These are phyloP conservation scores for Stomorhina lunata DNA, from an alignment of 2,888 invertebrate species.

Conservation along the genomic window DNA sequence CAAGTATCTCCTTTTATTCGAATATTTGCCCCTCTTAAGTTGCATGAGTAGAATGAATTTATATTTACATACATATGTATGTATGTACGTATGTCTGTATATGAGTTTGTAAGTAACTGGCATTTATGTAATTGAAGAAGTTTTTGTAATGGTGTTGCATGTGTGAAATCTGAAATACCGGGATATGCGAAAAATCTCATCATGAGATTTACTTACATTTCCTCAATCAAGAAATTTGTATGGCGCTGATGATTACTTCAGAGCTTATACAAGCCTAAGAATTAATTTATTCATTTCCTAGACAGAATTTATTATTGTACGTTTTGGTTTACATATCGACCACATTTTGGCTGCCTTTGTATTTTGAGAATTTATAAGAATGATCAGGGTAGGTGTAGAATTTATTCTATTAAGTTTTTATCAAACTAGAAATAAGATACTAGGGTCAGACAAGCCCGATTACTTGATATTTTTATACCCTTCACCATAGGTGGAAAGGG, in stretches of 20 bases:
- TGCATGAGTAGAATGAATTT: too few relatives aligned
- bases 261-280: constrained; percentile 12
- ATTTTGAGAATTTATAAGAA: constrained; percentile 15
- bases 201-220: constrained; percentile 44
- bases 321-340: constrained; percentile 49
- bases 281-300: constrained; percentile 57
- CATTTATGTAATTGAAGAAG: not conserved
- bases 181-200: not conserved
- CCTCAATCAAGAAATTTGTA: constrained; percentile 45
- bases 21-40: constrained; percentile 22
- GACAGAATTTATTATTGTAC: constrained; percentile 47
- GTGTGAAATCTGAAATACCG: not conserved
- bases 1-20: constrained; percentile 41
- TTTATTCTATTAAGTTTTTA: not conserved
- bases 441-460: too few relatives aligned
- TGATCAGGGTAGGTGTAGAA: not conserved
- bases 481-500: too few relatives aligned
- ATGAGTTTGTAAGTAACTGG: not conserved
- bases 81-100: not conserved
- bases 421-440: too few relatives aligned
- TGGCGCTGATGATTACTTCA: constrained; percentile 40
- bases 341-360: constrained; percentile 38
- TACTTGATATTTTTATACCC: too few relatives aligned
- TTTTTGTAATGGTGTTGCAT: not conserved
- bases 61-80: too few relatives aligned